Percentiles rank a stretch among this genome's conserved stretches.
Evolutionary conservation across 2,113 vertebrate genomes (phyloP).

Genomic region (Poecilia latipinna): DNA sequence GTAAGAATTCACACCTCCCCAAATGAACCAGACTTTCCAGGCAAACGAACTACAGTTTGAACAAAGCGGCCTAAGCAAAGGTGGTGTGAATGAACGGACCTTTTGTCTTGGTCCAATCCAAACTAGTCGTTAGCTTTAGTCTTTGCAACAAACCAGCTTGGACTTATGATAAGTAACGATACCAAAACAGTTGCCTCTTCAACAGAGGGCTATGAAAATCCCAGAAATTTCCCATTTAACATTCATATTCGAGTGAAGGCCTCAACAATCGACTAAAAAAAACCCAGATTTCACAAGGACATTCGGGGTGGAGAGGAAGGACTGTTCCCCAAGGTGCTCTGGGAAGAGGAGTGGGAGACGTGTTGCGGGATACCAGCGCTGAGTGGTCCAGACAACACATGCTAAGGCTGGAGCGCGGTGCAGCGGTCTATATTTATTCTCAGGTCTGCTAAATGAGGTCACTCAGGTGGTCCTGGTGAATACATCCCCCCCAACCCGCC

Average conservation of each 20-base stretch:
- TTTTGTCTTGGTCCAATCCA: no score
- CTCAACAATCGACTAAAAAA: background rate
- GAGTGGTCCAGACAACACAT: slow-evolving; percentile 48
- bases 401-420: slow-evolving; percentile 37
- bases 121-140: no score
- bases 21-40: no score
- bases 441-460: slow-evolving; percentile 81
- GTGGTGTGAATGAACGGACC: no score
- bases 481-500: slow-evolving; percentile 54
- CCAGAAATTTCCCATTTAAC: slow-evolving; percentile 6
- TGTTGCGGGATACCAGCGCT: slow-evolving; percentile 37
- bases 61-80: no score
- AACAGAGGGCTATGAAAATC: no score
- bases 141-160: no score
- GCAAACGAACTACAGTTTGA: no score
- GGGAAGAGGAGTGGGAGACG: slow-evolving; percentile 51
- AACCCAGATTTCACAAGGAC: slow-evolving; percentile 53
- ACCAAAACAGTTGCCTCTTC: no score
- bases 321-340: slow-evolving; percentile 43
- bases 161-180: no score
- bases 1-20: no score
- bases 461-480: slow-evolving; percentile 78
- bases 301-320: slow-evolving; percentile 24
- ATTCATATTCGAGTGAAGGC: slow-evolving; percentile 27
- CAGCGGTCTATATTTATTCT: slow-evolving; percentile 77